Conservation (phyloP, 2,113 vertebrate species). For the Balaeniceps rex region DNA sequence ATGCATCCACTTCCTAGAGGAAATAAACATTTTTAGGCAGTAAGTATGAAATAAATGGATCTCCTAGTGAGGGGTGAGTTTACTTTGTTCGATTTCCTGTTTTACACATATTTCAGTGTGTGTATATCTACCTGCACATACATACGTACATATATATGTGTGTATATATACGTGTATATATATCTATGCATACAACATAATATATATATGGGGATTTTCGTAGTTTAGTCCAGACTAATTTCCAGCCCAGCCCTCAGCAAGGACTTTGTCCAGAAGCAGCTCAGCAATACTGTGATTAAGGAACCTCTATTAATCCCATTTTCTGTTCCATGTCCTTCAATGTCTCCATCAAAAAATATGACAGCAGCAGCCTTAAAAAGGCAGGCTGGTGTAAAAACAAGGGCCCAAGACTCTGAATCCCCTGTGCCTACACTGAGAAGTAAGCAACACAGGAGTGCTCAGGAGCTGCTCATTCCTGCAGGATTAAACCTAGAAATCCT, state of each 20-base stretch:
- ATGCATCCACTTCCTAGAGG: constrained; percentile 6
- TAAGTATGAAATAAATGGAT: not conserved
- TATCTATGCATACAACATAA: not conserved
- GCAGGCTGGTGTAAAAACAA: not conserved
- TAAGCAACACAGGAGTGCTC: not conserved
- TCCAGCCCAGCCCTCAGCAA: not conserved
- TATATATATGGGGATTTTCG: not conserved
- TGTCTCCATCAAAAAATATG: not conserved
- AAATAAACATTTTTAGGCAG: constrained; percentile 32
- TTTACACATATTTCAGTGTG: not conserved
- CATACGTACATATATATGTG: not conserved
- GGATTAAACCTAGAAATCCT: not conserved
- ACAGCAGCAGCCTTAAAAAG: not conserved
- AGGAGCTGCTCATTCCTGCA: not conserved
- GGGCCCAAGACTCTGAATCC: not conserved
- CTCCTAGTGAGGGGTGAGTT: not conserved
- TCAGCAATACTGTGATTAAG: not conserved
- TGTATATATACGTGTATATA: no score
- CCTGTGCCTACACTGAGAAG: not conserved
- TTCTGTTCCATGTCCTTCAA: not conserved
- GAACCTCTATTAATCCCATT: not conserved
- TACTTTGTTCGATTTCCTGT: not conserved
- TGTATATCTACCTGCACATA: not conserved
- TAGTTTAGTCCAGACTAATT: not conserved
- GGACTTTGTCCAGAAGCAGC: not conserved